Percentiles rank a stretch among this genome's conserved stretches.
These are phyloP conservation scores for Synergus japonicus DNA, from an alignment of 2,888 invertebrate genomes.

Conservation along the genomic window DNA sequence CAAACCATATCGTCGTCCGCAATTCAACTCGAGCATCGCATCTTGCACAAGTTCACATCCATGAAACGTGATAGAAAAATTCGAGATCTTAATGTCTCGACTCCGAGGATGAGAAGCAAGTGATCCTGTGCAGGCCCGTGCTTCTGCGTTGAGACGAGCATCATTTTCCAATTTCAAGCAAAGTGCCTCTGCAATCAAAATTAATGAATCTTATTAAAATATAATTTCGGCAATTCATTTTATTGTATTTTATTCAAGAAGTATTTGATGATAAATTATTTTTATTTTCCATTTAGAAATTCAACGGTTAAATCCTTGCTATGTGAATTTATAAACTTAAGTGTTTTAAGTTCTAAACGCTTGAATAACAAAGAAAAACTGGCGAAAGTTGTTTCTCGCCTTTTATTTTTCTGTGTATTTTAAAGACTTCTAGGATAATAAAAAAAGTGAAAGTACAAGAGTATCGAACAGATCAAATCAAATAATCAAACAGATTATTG, in stretches of 20 bases:
- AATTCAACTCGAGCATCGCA: conserved; percentile 97
- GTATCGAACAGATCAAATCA: background rate
- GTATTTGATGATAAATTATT: no score
- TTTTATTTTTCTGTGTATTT: background rate
- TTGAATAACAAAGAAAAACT: background rate
- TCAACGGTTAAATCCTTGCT: no score
- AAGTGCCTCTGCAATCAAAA: conserved; percentile 83
- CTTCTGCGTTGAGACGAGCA: conserved; percentile 95
- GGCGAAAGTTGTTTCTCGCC: background rate
- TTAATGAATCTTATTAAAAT: conserved; percentile 27
- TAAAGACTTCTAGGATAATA: background rate
- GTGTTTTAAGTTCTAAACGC: no score
- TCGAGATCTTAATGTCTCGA: conserved; percentile 96
- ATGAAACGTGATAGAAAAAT: conserved; percentile 98
- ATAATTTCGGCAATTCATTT: background rate
- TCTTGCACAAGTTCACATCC: conserved; percentile 97
- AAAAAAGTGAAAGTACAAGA: background rate
- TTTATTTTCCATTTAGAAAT: no score
- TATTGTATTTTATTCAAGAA: no score
- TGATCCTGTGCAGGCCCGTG: conserved; percentile 95
- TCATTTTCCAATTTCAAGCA: conserved; percentile 93
- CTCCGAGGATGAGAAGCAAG: conserved; percentile 97
- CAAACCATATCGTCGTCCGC: conserved; percentile 96
- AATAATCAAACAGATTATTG: background rate
- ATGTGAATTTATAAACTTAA: no score